Percentiles rank a stretch among this genome's conserved stretches.
Evolutionary conservation across 2,888 invertebrate genomes (phyloP).

Genomic region (Pyrochroa serraticornis): DNA sequence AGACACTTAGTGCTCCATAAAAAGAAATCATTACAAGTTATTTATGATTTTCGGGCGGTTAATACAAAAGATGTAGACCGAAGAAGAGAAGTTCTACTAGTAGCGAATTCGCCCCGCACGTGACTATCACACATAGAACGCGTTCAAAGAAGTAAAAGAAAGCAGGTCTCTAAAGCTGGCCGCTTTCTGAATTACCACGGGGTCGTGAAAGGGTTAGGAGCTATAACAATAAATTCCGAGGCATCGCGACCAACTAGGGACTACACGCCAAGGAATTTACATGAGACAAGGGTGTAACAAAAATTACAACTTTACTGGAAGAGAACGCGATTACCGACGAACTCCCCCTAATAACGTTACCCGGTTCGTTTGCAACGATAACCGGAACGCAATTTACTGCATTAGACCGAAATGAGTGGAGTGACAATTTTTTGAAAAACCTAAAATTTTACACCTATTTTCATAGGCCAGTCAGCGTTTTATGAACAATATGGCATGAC

Average conservation of each 20-base stretch:
- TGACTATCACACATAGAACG: conserved; percentile 36
- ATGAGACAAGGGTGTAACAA: conserved; percentile 40
- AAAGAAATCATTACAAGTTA: too few species aligned
- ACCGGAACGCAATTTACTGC: conserved; percentile 9
- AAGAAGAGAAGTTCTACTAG: too few species aligned
- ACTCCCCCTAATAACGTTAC: conserved; percentile 1
- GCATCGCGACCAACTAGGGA: conserved; percentile 39
- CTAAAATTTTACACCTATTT: too few species aligned
- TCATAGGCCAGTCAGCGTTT: too few species aligned
- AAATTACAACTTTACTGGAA: conserved; percentile 34
- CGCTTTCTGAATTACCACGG: conserved; percentile 38
- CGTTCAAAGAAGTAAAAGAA: conserved; percentile 31
- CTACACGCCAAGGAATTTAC: conserved; percentile 41
- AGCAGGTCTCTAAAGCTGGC: conserved; percentile 33
- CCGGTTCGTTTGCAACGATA: neutral
- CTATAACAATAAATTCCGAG: conserved; percentile 44
- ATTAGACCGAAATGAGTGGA: conserved; percentile 9
- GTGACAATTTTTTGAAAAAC: too few species aligned
- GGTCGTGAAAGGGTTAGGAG: conserved; percentile 45
- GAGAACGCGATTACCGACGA: conserved; percentile 12
- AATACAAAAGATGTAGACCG: too few species aligned
- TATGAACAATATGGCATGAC: too few species aligned
- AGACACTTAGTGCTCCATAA: too few species aligned
- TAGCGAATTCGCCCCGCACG: conserved; percentile 29
- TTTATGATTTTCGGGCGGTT: too few species aligned